phyloP scores from a whole-genome alignment of 2,888 invertebrate species.

The Deilephila porcellus region DNA sequence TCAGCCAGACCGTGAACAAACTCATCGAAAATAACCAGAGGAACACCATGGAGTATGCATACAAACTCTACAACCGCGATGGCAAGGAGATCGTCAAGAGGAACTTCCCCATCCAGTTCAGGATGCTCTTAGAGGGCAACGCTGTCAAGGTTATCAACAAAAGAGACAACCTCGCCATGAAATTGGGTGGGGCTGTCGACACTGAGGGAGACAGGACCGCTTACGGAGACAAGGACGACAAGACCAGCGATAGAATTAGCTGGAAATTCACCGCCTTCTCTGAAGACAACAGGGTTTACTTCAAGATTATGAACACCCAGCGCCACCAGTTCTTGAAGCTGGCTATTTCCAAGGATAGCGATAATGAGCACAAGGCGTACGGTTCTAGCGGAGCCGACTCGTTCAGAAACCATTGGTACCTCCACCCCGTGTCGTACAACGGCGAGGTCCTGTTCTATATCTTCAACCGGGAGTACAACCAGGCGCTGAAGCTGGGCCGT shows the following conservation, averaged over 20 bases:
- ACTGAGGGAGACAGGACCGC: conserved; percentile 31
- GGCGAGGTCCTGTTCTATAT: conserved; percentile 32
- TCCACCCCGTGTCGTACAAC: conserved; percentile 32
- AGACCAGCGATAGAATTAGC: conserved; percentile 30
- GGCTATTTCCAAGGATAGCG: background rate
- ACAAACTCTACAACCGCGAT: conserved; percentile 33
- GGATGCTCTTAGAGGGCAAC: conserved; percentile 30
- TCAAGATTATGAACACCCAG: conserved; percentile 33
- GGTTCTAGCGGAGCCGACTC: conserved; percentile 5
- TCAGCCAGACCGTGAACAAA: background rate
- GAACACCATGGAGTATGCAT: conserved; percentile 32
- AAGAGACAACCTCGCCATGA: conserved; percentile 32
- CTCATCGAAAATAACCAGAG: conserved; percentile 28
- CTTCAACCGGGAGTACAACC: conserved; percentile 34
- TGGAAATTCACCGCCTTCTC: conserved; percentile 36
- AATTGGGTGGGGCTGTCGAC: conserved; percentile 23
- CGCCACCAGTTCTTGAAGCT: conserved; percentile 30
- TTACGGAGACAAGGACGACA: conserved; percentile 34
- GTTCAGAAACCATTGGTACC: conserved; percentile 33
- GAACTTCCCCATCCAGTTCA: conserved; percentile 32
- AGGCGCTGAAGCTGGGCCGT: conserved; percentile 33
- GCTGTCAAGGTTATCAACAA: conserved; percentile 31
- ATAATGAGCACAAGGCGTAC: conserved; percentile 23
- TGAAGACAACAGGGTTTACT: conserved; percentile 36
- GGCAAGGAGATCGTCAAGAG: conserved; percentile 28